Percentiles rank a stretch among this genome's conserved stretches.
These are phyloP conservation scores for Thermophis baileyi DNA, from an alignment of 2,113 vertebrate genomes.

Conservation along the genomic window DNA sequence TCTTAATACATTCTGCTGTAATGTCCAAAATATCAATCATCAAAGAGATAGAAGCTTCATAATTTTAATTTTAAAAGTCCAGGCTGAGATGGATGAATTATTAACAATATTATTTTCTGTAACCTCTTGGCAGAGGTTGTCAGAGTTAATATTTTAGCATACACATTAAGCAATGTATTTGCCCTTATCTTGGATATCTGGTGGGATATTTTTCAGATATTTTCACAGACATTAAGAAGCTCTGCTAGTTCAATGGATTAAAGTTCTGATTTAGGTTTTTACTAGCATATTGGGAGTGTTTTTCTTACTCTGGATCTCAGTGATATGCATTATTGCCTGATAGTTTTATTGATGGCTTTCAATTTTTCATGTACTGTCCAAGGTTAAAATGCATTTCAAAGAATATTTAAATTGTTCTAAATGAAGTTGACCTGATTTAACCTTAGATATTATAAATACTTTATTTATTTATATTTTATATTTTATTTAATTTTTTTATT, in stretches of 20 bases:
- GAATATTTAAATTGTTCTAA: background rate
- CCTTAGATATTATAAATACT: background rate
- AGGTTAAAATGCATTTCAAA: background rate
- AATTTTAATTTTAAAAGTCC: background rate
- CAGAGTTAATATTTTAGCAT: background rate
- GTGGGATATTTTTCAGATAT: background rate
- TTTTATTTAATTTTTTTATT: background rate
- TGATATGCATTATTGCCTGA: background rate
- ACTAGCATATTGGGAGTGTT: background rate
- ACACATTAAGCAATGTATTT: background rate
- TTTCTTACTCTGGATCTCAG: background rate
- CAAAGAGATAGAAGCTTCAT: background rate
- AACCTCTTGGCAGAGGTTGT: background rate
- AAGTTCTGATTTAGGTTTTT: background rate
- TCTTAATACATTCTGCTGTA: background rate
- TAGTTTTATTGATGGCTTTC: background rate
- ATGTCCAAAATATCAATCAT: background rate
- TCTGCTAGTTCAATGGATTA: background rate
- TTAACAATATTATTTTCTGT: background rate
- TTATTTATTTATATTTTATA: background rate
- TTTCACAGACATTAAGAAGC: background rate
- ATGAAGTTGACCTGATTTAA: background rate
- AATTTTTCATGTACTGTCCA: background rate
- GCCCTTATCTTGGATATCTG: background rate
- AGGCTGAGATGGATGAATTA: background rate